These are phyloP conservation scores for Austrofundulus limnaeus DNA, from an alignment of 2,113 vertebrate species.

Conservation along the genomic window DNA sequence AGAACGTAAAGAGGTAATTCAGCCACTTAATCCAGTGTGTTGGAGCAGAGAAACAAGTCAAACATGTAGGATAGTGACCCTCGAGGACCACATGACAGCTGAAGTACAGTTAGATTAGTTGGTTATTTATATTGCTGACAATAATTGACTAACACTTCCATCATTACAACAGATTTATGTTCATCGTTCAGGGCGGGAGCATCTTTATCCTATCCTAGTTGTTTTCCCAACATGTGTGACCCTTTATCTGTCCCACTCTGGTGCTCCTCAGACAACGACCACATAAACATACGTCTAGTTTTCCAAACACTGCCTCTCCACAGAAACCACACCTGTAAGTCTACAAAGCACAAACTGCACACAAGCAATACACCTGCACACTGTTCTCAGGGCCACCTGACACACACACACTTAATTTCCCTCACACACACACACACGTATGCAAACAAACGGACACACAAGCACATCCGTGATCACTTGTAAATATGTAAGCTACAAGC, in stretches of 20 bases:
- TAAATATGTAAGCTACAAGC: slow-evolving; percentile 42
- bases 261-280: not conserved
- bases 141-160: not conserved
- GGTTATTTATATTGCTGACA: not conserved
- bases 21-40: no score
- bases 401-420: slow-evolving; percentile 36
- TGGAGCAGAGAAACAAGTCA: no score
- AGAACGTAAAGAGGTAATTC: no score
- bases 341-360: slow-evolving; percentile 71
- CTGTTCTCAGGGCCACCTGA: slow-evolving; percentile 74
- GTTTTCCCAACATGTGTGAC: slow-evolving; percentile 14
- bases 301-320: slow-evolving; percentile 19
- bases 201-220: slow-evolving; percentile 7
- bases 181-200: not conserved
- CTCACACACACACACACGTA: slow-evolving; percentile 14
- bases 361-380: slow-evolving; percentile 57
- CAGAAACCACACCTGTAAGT: slow-evolving; percentile 28
- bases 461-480: slow-evolving; percentile 31
- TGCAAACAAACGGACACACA: slow-evolving; percentile 11
- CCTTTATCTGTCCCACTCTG: not conserved
- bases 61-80: no score
- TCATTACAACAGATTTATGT: not conserved
- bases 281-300: not conserved
- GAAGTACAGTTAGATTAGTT: not conserved
- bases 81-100: not conserved